Conservation (phyloP, 2,113 vertebrate species). For the Gallinago jamesoni region DNA sequence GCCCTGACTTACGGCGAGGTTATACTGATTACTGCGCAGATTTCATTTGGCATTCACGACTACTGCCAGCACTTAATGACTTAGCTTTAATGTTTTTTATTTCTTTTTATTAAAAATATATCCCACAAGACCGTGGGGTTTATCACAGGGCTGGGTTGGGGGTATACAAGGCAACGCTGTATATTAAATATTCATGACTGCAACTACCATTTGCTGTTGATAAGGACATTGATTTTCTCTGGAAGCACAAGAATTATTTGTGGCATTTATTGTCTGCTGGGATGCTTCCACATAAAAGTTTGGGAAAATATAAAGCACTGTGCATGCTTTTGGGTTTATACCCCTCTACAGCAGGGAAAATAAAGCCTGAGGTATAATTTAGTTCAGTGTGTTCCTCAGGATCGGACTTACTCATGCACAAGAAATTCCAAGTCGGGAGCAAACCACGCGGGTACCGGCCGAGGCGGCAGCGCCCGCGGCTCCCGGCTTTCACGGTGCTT, state of each 20-base stretch:
- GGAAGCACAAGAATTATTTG: not conserved
- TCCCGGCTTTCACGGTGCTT: not conserved
- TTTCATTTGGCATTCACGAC: constrained; percentile 15
- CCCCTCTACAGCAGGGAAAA: not conserved
- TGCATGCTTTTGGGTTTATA: not conserved
- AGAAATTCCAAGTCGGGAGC: no score
- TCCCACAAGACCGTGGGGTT: constrained; percentile 47
- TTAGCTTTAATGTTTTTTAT: constrained; percentile 71
- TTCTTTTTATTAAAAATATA: constrained; percentile 64
- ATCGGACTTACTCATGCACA: not conserved
- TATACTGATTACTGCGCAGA: constrained; percentile 32
- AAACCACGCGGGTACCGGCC: fast-evolving
- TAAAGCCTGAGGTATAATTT: not conserved
- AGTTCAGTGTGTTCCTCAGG: not conserved
- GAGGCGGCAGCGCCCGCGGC: fast-evolving
- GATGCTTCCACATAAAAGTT: not conserved
- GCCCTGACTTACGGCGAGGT: constrained; percentile 43
- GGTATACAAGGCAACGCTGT: not conserved
- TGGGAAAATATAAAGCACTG: not conserved
- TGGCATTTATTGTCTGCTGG: not conserved
- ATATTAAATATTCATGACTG: constrained; percentile 70
- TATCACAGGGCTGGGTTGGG: constrained; percentile 30
- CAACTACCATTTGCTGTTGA: constrained; percentile 57
- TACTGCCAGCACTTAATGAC: constrained; percentile 67
- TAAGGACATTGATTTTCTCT: constrained; percentile 58